Evolutionary conservation across 2,888 invertebrate genomes (phyloP), one percentile per base, ranked within the genome.

Genomic region (Agapetus fuscipes): DNA sequence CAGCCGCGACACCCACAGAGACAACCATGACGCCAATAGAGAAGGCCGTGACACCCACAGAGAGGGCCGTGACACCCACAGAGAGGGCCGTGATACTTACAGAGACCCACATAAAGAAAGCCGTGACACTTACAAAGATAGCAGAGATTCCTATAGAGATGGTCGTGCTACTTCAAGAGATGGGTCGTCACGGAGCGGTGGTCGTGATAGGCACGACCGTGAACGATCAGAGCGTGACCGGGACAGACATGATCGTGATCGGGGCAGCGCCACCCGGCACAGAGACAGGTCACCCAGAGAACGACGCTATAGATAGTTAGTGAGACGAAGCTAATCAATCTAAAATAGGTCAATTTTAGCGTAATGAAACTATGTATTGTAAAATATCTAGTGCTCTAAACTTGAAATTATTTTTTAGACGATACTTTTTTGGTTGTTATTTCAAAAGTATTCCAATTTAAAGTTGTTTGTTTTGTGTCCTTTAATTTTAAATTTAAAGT

Each of bases 151-250:
- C 12, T 16, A 54, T 52, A n/a, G 54, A 51, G 7, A 52, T 54
- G 35, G 50, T 52, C 17, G 51, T 52, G 3, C 39, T 48, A 25
- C 44, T 43, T 24, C 48, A 49, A 25, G 52, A 56, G n/a, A 51
- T 53, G 1, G 50, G 54, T 35, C 57, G 58, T 39, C 56, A 58
- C 36, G 59, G 59, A 46, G 59, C 34, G 60, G 60, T 41, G 59
- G 61, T 33, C 54, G 55, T 37, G 37, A 40, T 20, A 41, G 49
- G 14, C 41, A 39, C 30, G 3, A 37, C 14, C 9, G 14, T 7
- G 6, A 9, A 11, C 10, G 31, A 14, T 17, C 28, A 17, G 40
- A 36, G 15, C 36, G 32, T 29, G 32, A 37, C 12, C 13, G 27
- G 13, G 30, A 28, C 29, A 33, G 33, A 17, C 14, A 17, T n/a